Conservation (phyloP, 2,113 vertebrate species). For the Lepus europaeus region DNA sequence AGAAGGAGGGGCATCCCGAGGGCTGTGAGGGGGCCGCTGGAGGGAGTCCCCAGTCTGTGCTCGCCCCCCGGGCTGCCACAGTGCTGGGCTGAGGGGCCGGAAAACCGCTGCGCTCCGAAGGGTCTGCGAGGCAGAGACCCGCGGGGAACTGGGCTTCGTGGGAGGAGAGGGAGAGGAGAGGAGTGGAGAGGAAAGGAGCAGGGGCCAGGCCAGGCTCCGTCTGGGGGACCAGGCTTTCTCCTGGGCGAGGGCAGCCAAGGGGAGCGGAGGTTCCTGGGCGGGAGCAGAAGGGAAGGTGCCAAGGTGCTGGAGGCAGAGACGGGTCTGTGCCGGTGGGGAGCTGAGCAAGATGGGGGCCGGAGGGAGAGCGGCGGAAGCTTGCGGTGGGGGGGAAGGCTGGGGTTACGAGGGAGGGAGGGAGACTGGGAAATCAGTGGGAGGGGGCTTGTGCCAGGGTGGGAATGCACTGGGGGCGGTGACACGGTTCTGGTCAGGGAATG, state of each 20-base stretch:
- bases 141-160: conserved; percentile 58
- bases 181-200: conserved; percentile 42
- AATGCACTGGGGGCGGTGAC: conserved; percentile 42
- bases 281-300: conserved; percentile 65
- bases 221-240: conserved; percentile 92
- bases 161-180: conserved; percentile 30
- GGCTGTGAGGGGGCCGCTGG: conserved; percentile 14
- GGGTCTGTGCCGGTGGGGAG: conserved; percentile 52
- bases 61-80: conserved; percentile 51
- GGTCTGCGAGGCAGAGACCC: conserved; percentile 72
- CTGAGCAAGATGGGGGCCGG: conserved; percentile 47
- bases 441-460: conserved; percentile 63
- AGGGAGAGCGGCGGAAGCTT: conserved; percentile 66
- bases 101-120: conserved; percentile 65
- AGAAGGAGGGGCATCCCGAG: conserved; percentile 11
- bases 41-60: conserved; percentile 38
- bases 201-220: conserved; percentile 82
- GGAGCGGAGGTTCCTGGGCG: conserved; percentile 71
- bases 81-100: conserved; percentile 36
- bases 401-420: conserved; percentile 55
- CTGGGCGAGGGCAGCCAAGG: conserved; percentile 90
- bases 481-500: conserved; percentile 66
- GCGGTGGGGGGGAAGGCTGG: conserved; percentile 14
- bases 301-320: conserved; percentile 49
- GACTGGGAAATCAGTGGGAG: conserved; percentile 66